Conservation (phyloP, 1,140 invertebrate genomes). For the Brachionus manjavacas region DNA sequence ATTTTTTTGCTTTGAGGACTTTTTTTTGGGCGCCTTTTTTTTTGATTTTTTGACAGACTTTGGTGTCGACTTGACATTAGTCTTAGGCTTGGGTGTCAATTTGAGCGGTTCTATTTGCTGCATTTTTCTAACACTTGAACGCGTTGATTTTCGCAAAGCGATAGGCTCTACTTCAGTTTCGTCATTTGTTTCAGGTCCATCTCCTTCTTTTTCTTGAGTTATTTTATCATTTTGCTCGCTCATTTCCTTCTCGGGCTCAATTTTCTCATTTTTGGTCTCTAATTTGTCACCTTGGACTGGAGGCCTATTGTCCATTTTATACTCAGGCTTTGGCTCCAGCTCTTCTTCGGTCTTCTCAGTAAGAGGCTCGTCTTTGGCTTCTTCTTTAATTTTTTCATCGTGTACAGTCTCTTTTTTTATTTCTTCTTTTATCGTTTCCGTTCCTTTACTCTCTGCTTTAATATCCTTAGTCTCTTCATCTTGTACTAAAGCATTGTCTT, state of each 20-base stretch:
- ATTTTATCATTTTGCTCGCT: background rate
- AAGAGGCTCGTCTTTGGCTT: background rate
- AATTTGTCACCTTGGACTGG: background rate
- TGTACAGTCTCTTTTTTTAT: background rate
- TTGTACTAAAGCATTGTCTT: background rate
- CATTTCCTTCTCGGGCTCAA: background rate
- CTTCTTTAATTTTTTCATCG: background rate
- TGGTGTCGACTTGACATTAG: background rate
- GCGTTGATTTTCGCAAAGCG: background rate
- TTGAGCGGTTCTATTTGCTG: background rate
- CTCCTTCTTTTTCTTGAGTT: background rate
- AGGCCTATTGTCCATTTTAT: background rate
- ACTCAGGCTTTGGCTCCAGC: background rate
- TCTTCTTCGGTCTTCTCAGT: background rate
- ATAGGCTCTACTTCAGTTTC: background rate
- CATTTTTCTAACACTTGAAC: constrained; percentile 13
- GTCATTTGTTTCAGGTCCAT: background rate
- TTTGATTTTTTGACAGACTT: background rate
- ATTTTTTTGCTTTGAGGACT: background rate
- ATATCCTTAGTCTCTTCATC: background rate
- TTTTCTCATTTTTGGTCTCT: background rate
- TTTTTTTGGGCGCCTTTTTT: background rate
- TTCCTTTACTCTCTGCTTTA: background rate
- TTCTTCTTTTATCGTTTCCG: background rate
- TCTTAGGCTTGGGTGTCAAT: background rate